Conservation (phyloP, 2,888 invertebrate species). For the Agrochola litura region DNA sequence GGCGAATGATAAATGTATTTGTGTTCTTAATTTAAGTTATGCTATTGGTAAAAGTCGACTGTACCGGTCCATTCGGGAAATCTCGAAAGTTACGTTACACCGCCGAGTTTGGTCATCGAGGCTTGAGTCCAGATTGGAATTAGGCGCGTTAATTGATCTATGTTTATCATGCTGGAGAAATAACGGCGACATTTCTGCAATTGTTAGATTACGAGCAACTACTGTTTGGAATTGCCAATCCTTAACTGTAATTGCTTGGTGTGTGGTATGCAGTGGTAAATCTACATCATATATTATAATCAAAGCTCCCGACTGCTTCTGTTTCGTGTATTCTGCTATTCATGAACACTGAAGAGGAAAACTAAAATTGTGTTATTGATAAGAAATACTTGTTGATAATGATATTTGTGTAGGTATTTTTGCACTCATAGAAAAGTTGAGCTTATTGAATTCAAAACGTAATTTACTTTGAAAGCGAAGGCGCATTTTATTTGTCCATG, state of each 20-base stretch:
- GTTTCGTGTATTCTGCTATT: conserved; percentile 5
- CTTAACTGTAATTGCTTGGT: conserved; percentile 40
- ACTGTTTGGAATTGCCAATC: conserved; percentile 54
- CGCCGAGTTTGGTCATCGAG: conserved; percentile 67
- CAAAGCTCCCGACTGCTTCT: conserved; percentile 18
- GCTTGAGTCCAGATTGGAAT: conserved; percentile 65
- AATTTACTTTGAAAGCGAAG: conserved; percentile 49
- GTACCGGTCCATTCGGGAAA: conserved; percentile 70
- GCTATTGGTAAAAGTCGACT: conserved; percentile 76
- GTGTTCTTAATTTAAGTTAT: conserved; percentile 76
- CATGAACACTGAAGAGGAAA: neutral
- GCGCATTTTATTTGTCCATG: conserved; percentile 48
- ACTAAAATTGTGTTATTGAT: neutral
- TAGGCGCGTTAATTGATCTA: conserved; percentile 73
- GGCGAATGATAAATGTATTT: conserved; percentile 83
- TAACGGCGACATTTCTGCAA: conserved; percentile 58
- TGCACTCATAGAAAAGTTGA: conserved; percentile 21
- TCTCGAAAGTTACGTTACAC: conserved; percentile 70
- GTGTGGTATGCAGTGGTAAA: conserved; percentile 42
- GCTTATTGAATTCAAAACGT: conserved; percentile 40
- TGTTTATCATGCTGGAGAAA: conserved; percentile 60
- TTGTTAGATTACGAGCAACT: conserved; percentile 58
- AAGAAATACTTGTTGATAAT: neutral
- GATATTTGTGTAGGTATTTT: neutral
- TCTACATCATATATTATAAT: conserved; percentile 24